Evolutionary conservation across 1,140 invertebrate species (phyloP).

Genomic region (Venturia canescens): DNA sequence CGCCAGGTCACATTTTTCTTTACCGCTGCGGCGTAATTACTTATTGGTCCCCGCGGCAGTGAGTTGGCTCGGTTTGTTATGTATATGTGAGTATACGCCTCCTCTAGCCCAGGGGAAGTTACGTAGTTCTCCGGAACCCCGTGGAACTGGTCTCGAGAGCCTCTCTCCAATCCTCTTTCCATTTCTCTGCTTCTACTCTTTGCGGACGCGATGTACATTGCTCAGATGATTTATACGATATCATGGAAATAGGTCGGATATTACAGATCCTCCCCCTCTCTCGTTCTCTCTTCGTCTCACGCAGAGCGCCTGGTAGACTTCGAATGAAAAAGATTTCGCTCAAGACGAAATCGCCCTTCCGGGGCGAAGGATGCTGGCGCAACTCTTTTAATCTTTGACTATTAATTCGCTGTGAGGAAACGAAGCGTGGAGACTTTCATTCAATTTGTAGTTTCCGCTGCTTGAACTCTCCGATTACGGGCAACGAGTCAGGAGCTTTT

Average conservation of each 20-base stretch:
- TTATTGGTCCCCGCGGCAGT: conserved; percentile 56
- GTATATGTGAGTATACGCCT: not conserved
- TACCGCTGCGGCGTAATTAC: conserved; percentile 58
- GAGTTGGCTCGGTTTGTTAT: conserved; percentile 32
- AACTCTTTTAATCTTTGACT: conserved; percentile 66
- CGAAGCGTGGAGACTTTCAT: conserved; percentile 14
- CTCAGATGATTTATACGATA: conserved; percentile 61
- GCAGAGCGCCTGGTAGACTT: not conserved
- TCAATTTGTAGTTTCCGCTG: conserved; percentile 15
- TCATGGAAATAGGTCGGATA: conserved; percentile 61
- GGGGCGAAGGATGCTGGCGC: conserved; percentile 35
- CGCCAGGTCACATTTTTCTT: conserved; percentile 59
- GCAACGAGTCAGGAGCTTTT: not conserved
- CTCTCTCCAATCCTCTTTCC: conserved; percentile 4
- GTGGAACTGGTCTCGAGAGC: conserved; percentile 37
- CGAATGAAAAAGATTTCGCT: conserved; percentile 41
- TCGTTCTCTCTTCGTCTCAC: not conserved
- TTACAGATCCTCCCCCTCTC: not conserved
- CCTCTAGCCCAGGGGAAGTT: conserved; percentile 9
- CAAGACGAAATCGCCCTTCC: conserved; percentile 11
- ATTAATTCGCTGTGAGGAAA: conserved; percentile 59
- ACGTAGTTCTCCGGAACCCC: conserved; percentile 20
- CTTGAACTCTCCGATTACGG: not conserved
- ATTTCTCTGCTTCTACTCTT: not conserved
- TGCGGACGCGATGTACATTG: conserved; percentile 46